Percentiles rank a stretch among this genome's conserved stretches.
Conservation (phyloP, 2,888 invertebrate genomes). For the Andricus quercusramuli region DNA sequence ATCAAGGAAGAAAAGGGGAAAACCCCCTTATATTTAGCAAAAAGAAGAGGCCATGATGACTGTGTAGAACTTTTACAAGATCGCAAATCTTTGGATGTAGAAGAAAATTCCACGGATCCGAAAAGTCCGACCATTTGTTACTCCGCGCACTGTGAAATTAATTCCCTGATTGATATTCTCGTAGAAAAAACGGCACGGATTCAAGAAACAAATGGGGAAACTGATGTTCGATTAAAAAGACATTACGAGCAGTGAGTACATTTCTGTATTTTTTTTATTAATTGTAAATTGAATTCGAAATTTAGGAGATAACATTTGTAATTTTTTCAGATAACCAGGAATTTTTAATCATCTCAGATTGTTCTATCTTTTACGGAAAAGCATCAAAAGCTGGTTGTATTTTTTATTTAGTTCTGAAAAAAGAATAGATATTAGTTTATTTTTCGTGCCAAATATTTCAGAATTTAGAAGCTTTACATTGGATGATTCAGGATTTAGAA, state of each 20-base stretch:
- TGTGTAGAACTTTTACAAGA: slow-evolving; percentile 81
- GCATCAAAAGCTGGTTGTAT: neutral
- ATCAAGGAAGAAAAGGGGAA: slow-evolving; percentile 81
- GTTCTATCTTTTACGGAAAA: neutral
- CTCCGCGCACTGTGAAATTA: neutral
- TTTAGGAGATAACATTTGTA: neutral
- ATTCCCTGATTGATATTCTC: slow-evolving; percentile 3
- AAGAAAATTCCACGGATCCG: neutral
- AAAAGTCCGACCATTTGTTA: slow-evolving; percentile 15
- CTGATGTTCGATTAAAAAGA: slow-evolving; percentile 9
- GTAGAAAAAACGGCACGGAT: neutral
- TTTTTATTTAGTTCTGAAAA: neutral
- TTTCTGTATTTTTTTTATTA: neutral
- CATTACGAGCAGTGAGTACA: neutral
- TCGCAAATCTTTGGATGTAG: slow-evolving; percentile 80
- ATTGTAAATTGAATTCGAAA: neutral
- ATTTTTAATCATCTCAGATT: neutral
- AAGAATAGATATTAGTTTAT: neutral
- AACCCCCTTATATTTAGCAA: slow-evolving; percentile 82
- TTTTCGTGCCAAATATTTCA: slow-evolving; percentile 11
- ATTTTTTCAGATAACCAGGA: neutral
- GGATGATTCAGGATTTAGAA: neutral
- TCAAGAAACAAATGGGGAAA: slow-evolving; percentile 3
- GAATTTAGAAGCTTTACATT: neutral
- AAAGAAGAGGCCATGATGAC: slow-evolving; percentile 80